These are phyloP conservation scores for Reinhardtius hippoglossoides DNA, from an alignment of 2,113 vertebrate species.

Conservation along the genomic window DNA sequence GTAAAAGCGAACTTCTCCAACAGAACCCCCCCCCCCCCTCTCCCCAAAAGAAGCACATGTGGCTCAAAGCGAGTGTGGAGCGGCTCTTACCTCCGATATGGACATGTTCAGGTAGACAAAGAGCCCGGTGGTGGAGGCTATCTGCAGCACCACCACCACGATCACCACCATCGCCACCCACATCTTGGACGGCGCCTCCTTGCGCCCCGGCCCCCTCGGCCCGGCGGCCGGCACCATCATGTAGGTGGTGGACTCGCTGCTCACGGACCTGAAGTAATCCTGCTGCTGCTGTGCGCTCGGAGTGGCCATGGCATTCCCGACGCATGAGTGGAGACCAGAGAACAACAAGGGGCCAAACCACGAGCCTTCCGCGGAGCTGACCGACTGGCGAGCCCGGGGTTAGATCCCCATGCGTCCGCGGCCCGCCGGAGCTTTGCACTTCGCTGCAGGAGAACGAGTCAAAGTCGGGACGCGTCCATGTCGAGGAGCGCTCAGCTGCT, in stretches of 20 bases:
- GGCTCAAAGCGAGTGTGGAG: background rate
- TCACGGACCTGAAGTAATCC: constrained; percentile 86
- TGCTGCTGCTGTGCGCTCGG: constrained; percentile 81
- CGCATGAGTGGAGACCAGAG: constrained; percentile 66
- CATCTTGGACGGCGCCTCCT: constrained; percentile 81
- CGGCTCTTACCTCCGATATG: constrained; percentile 81
- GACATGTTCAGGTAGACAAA: constrained; percentile 88
- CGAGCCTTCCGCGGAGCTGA: background rate
- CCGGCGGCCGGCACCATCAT: constrained; percentile 84
- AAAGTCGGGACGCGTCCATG: constrained; percentile 50
- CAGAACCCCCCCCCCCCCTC: background rate
- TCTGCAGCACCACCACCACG: constrained; percentile 85
- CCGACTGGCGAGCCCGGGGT: no score
- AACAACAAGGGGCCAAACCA: background rate
- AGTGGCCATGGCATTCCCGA: constrained; percentile 85
- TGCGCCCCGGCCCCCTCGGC: constrained; percentile 55
- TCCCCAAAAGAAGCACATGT: background rate
- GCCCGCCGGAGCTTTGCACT: no score
- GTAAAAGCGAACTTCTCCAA: background rate
- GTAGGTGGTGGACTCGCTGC: constrained; percentile 86
- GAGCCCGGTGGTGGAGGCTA: constrained; percentile 85
- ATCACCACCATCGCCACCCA: constrained; percentile 86
- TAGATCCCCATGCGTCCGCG: constrained; percentile 59
- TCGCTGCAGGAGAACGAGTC: background rate
- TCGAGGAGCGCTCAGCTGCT: background rate